Evolutionary conservation across 1,140 invertebrate genomes (phyloP), one percentile per base, ranked within the genome.

Genomic region (Drosophila ananassae): DNA sequence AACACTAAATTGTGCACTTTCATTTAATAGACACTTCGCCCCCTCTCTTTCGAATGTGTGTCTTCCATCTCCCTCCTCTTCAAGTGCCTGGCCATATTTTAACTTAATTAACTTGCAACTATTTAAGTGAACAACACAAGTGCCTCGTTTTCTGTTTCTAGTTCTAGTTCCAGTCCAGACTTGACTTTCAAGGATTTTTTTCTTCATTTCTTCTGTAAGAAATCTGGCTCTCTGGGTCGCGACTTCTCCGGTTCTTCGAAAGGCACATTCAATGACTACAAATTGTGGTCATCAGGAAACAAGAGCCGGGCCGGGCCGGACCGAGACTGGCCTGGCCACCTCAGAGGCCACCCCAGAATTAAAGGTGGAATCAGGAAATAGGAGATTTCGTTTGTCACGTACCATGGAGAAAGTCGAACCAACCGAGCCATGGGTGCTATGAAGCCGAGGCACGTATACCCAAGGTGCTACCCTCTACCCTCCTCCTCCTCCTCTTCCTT

Each of bases 71-170:
- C 17, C 7, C 8, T 37, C 51, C 17, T 13, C 12, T 24, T 9
- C 10, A 17, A 17, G 51, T 17, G n/a, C 41, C 39, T 62, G 77
- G 77, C 61, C 53, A 81, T 81, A 81, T 81, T 81, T 81, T 81
- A 81, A 77, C 77, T 81, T 81, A 81, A 81, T 81, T 81, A 81
- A 81, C 78, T 81, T 80, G 78, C 78, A 80, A 81, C 78, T 81
- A 76, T 81, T 80, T 80, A 80, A 81, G 79, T 81, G 78, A 71
- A 76, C 78, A 80, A 73, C 76, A 78, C 74, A 78, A 78, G 77
- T 74, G 72, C 77, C 77, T 75, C 71, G 59, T 63, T 79, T 57
- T 69, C 63, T 17, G 30, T 74, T 64, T 63, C 41, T 12, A n/a
- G 13, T 41, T 44, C 2, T 21, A 13, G 17, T 44, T 21, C 17